Conservation (phyloP, 2,797 vertebrate species). For the Garrulus glandarius region DNA sequence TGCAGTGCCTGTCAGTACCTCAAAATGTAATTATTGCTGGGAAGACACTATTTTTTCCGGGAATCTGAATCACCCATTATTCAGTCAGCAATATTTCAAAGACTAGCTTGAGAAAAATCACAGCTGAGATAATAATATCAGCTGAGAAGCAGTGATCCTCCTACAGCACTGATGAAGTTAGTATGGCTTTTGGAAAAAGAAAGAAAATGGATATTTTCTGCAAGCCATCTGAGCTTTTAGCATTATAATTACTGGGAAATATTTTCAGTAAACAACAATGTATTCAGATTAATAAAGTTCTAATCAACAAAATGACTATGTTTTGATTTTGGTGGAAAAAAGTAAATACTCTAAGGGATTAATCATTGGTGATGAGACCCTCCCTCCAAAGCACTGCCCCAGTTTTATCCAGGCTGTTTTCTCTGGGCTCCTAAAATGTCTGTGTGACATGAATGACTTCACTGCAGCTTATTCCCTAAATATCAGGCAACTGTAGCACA, state of each 20-base stretch:
- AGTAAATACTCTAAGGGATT: neutral
- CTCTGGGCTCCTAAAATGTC: neutral
- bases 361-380: neutral
- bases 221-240: neutral
- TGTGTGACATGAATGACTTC: neutral
- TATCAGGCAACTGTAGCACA: neutral
- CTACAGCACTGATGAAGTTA: neutral
- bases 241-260: neutral
- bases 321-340: neutral
- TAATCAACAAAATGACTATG: neutral
- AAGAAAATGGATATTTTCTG: neutral
- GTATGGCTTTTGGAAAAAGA: neutral
- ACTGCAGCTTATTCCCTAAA: neutral
- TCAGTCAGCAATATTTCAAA: conserved; percentile 5
- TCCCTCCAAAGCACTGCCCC: neutral
- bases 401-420: neutral
- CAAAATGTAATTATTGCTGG: conserved; percentile 4
- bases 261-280: neutral
- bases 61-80: conserved; percentile 8
- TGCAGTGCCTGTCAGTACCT: neutral
- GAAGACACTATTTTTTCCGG: neutral
- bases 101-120: neutral
- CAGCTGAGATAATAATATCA: neutral
- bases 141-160: neutral
- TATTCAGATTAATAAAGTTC: neutral